phyloP scores from a whole-genome alignment of 2,888 invertebrate genomes.

The Vandiemenella viatica region DNA sequence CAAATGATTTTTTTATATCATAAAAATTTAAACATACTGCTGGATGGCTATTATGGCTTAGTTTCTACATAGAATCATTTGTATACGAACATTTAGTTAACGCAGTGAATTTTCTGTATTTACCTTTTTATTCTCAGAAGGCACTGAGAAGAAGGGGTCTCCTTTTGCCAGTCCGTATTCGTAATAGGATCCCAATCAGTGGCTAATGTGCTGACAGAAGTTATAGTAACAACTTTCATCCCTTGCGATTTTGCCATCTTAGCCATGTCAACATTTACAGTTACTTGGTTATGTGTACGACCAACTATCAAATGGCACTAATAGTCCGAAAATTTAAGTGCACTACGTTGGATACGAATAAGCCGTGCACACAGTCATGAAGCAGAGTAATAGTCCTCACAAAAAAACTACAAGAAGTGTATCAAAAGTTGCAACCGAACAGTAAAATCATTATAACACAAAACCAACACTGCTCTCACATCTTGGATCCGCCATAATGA shows the following conservation, averaged over 20 bases:
- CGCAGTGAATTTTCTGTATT: neutral
- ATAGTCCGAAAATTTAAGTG: too few relatives aligned
- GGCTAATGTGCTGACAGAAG: neutral
- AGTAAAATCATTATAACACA: neutral
- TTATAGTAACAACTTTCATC: neutral
- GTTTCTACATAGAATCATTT: too few relatives aligned
- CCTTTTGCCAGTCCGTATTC: slow-evolving; percentile 9
- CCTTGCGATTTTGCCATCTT: neutral
- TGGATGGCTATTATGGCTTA: too few relatives aligned
- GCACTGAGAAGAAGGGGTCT: slow-evolving; percentile 13
- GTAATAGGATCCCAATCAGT: slow-evolving; percentile 14
- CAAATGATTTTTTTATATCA: too few relatives aligned
- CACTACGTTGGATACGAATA: too few relatives aligned
- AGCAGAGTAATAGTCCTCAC: too few relatives aligned
- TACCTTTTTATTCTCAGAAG: slow-evolving; percentile 14
- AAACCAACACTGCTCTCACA: neutral
- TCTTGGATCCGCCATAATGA: neutral
- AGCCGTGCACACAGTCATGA: too few relatives aligned
- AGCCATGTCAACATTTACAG: too few relatives aligned
- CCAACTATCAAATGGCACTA: too few relatives aligned
- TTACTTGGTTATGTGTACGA: too few relatives aligned
- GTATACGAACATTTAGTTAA: too few relatives aligned
- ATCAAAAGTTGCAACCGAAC: neutral
- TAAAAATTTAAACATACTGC: too few relatives aligned
- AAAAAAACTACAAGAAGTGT: neutral